Evolutionary conservation across 2,113 vertebrate genomes (phyloP).

Genomic region (Hemichromis elongatus): DNA sequence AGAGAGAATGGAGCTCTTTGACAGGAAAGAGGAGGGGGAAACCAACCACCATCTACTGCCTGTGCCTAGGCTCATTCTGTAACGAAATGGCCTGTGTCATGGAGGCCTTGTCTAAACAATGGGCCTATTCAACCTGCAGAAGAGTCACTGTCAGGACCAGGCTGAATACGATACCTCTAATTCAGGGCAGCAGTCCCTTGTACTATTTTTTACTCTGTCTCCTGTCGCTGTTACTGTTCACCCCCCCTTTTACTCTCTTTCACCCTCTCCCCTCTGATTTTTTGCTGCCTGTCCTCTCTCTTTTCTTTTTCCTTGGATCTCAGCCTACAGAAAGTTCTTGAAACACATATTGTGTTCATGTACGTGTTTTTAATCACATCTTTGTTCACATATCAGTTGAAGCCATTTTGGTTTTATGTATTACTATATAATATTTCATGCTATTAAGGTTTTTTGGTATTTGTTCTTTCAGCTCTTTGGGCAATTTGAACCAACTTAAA

Average conservation of each 20-base stretch:
- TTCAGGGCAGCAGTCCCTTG: conserved; percentile 50
- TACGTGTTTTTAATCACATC: neutral
- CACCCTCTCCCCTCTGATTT: neutral
- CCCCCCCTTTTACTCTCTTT: neutral
- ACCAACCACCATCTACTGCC: conserved; percentile 54
- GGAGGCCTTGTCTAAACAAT: conserved; percentile 71
- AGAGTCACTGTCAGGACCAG: conserved; percentile 64
- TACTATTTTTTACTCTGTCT: conserved; percentile 19
- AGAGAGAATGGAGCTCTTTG: conserved; percentile 63
- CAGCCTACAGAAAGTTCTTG: neutral
- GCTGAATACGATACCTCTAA: conserved; percentile 72
- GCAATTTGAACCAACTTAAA: neutral
- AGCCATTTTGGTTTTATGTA: neutral
- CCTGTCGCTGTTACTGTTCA: neutral
- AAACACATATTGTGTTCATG: neutral
- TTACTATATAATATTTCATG: neutral
- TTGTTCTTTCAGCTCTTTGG: neutral
- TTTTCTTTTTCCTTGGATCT: neutral
- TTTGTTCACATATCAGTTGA: neutral
- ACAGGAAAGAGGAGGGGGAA: conserved; percentile 29
- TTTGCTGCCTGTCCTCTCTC: neutral
- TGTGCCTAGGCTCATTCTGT: conserved; percentile 56
- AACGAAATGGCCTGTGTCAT: conserved; percentile 75
- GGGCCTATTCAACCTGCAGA: conserved; percentile 65
- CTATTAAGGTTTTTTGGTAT: neutral